Conservation (phyloP, 2,888 invertebrate species). For the Drosophila imparisetae region DNA sequence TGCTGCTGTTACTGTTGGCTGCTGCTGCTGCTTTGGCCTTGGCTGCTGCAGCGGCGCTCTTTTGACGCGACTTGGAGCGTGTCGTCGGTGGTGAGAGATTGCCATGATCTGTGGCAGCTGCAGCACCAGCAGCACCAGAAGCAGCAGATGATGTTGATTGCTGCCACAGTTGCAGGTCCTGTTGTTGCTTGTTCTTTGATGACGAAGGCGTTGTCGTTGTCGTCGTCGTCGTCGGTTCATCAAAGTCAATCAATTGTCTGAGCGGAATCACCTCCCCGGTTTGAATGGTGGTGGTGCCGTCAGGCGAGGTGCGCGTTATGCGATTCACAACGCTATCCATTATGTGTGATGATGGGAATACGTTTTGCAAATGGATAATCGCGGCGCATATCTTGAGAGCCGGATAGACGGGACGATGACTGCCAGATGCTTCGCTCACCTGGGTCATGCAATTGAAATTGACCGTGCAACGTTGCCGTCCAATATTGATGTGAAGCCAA, state of each 20-base stretch:
- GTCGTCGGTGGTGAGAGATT: slow-evolving; percentile 42
- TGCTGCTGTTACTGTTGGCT: not conserved
- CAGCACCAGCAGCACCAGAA: not conserved
- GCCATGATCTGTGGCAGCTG: not conserved
- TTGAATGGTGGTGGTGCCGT: slow-evolving; percentile 47
- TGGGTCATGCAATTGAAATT: slow-evolving; percentile 92
- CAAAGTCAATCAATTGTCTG: slow-evolving; percentile 62
- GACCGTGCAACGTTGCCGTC: slow-evolving; percentile 90
- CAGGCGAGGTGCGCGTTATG: slow-evolving; percentile 47
- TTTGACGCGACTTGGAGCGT: slow-evolving; percentile 66
- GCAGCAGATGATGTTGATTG: not conserved
- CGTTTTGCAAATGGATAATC: slow-evolving; percentile 50
- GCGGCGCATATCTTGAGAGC: slow-evolving; percentile 85
- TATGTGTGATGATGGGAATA: slow-evolving; percentile 39
- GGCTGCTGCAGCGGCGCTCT: slow-evolving; percentile 66
- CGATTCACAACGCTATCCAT: slow-evolving; percentile 70
- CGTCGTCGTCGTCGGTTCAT: slow-evolving; percentile 34
- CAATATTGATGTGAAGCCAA: slow-evolving; percentile 89
- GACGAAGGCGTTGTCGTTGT: not conserved
- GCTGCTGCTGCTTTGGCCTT: slow-evolving; percentile 56
- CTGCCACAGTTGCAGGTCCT: not conserved
- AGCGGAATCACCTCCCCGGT: slow-evolving; percentile 65
- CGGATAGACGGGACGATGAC: slow-evolving; percentile 91
- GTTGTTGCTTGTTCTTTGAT: not conserved
- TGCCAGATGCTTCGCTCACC: slow-evolving; percentile 93